Evolutionary conservation across 2,888 invertebrate species (phyloP).

Genomic region (Dicyrtoma fusca): DNA sequence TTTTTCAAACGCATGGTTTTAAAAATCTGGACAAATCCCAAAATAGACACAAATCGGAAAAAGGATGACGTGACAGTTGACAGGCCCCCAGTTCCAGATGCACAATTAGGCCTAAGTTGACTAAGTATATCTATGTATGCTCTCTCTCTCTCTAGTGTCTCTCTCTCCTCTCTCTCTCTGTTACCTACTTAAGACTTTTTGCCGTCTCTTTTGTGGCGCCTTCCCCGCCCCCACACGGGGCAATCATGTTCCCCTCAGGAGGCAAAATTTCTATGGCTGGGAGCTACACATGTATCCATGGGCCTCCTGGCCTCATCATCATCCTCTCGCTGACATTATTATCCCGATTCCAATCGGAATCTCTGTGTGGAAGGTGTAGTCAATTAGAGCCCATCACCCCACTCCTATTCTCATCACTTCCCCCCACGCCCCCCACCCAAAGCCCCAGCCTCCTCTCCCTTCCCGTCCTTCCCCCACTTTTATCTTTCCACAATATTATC

Average conservation of each 20-base stretch:
- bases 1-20: too few relatives aligned
- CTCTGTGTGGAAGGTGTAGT: constrained; percentile 24
- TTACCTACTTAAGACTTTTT: constrained; percentile 15
- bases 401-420: constrained; percentile 39
- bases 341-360: neutral
- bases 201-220: neutral
- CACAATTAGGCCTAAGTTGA: too few relatives aligned
- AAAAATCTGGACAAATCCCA: too few relatives aligned
- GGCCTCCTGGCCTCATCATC: neutral
- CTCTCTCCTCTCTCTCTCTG: neutral
- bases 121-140: too few relatives aligned
- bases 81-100: too few relatives aligned
- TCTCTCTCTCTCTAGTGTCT: neutral
- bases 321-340: neutral
- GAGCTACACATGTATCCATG: neutral
- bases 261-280: neutral
- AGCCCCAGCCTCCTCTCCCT: constrained; percentile 4
- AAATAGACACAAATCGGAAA: too few relatives aligned
- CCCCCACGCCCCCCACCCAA: neutral
- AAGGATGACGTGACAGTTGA: too few relatives aligned
- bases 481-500: neutral
- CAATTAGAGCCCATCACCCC: constrained; percentile 38
- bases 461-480: neutral
- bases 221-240: neutral
- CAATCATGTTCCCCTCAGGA: neutral